Percentiles rank a stretch among this genome's conserved stretches.
phyloP scores from a whole-genome alignment of 2,113 vertebrate species.

The Phodopus roborovskii region DNA sequence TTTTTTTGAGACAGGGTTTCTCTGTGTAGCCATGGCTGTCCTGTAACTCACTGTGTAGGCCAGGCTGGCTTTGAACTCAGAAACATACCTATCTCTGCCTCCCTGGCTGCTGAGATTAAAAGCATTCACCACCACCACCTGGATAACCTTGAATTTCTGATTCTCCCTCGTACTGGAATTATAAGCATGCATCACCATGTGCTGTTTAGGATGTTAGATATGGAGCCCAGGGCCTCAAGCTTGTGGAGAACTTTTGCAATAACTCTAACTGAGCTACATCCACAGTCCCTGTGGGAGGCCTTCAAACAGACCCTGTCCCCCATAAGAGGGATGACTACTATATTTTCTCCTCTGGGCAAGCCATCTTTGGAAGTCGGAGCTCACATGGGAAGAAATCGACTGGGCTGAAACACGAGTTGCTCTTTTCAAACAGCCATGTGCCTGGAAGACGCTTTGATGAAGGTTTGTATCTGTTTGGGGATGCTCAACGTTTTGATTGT shows the following conservation, averaged over 20 bases:
- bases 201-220: too few relatives aligned
- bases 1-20: not conserved
- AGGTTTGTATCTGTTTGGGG: slow-evolving; percentile 56
- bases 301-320: not conserved
- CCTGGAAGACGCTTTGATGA: slow-evolving; percentile 51
- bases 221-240: not conserved
- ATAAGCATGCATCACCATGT: too few relatives aligned
- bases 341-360: slow-evolving; percentile 37
- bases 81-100: not conserved
- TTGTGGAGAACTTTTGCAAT: not conserved
- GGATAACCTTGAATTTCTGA: not conserved
- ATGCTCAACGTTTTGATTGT: slow-evolving; percentile 60
- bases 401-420: not conserved
- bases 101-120: not conserved
- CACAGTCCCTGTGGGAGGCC: not conserved
- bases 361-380: not conserved
- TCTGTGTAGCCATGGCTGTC: not conserved
- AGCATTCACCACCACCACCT: too few relatives aligned
- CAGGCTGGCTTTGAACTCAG: not conserved
- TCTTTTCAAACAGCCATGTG: slow-evolving; percentile 60
- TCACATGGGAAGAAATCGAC: slow-evolving; percentile 11
- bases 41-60: not conserved
- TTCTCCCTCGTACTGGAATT: not conserved
- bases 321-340: not conserved
- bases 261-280: not conserved